Evolutionary conservation across 1,140 invertebrate genomes (phyloP), one percentile per base, ranked within the genome.

Genomic region (Ditylenchus dipsaci): DNA sequence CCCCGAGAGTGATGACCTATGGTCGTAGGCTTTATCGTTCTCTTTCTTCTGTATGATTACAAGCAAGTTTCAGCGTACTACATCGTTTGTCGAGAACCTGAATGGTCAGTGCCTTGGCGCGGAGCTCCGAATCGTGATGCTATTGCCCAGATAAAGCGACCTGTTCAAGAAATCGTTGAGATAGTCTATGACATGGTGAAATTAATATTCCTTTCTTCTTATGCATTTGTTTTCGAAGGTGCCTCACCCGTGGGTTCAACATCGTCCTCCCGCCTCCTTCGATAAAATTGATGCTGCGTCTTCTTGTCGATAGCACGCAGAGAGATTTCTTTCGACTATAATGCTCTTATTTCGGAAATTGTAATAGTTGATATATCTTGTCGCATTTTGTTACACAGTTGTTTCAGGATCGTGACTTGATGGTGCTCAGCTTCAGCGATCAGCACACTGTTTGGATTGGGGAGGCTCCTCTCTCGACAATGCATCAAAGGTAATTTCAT

Each of bases 11-110:
- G 63, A 65, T 65, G 63, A 65, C 19, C 29, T 65, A 5, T 65
- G 63, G 63, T 57, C 63, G 19, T 65, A 65, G 3, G 11, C 33
- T 38, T 38, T 11, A 38, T 38, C 33, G 3, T 38, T 38, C 11
- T 3, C 11, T 38, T 38, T 38, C 3, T 38, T 38, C 33, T 38
- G 3, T 38, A 3, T 38, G 3, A 38, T 11, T 11, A 11, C 33
- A 38, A 5, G 33, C 11, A 38, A 38, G n/a, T 38, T 38, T 38
- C 3, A 38, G 33, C 33, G 3, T 38, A 38, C 33, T 65, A 65
- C 56, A 58, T 65, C 64, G 62, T 42, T n/a, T 19, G 63, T 65
- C 42, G 63, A 65, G n/a, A 65, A 65, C 56, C 8, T 65, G 8
- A 56, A 60, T 33, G 63, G 63, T 5, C 27, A 65, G 19, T 65